A percentile compares a stretch with the other conserved stretches of the same genome.
These are phyloP conservation scores for Salticus scenicus DNA, from an alignment of 2,888 invertebrate genomes.

Conservation along the genomic window DNA sequence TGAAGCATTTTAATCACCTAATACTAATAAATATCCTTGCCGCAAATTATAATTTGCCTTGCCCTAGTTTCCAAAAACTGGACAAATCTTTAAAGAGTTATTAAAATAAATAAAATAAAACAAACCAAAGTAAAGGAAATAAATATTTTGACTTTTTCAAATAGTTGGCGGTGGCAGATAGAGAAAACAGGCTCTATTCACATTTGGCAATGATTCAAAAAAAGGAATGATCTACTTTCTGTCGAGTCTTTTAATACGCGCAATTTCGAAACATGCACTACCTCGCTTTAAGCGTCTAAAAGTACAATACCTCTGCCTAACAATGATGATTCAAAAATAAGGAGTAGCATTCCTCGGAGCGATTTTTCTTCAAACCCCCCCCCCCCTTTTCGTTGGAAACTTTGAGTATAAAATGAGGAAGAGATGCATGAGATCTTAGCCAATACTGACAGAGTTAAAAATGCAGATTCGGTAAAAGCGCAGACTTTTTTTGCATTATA, in stretches of 20 bases:
- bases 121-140: background rate
- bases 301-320: no score
- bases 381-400: no score
- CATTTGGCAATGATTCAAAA: background rate
- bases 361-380: no score
- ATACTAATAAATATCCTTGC: background rate
- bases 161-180: background rate
- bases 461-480: no score
- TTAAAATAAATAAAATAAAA: background rate
- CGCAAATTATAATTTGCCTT: background rate
- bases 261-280: background rate
- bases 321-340: no score
- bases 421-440: no score
- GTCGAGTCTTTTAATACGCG: background rate
- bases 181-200: background rate
- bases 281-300: background rate
- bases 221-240: slow-evolving; percentile 5
- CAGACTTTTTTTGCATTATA: no score
- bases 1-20: no score
- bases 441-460: no score
- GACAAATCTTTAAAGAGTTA: background rate
- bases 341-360: no score
- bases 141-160: slow-evolving; percentile 11
- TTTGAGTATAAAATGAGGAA: no score
- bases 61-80: background rate